A percentile compares a stretch with the other conserved stretches of the same genome.
phyloP scores from a whole-genome alignment of 2,113 vertebrate species.

The Taurulus bubalis region DNA sequence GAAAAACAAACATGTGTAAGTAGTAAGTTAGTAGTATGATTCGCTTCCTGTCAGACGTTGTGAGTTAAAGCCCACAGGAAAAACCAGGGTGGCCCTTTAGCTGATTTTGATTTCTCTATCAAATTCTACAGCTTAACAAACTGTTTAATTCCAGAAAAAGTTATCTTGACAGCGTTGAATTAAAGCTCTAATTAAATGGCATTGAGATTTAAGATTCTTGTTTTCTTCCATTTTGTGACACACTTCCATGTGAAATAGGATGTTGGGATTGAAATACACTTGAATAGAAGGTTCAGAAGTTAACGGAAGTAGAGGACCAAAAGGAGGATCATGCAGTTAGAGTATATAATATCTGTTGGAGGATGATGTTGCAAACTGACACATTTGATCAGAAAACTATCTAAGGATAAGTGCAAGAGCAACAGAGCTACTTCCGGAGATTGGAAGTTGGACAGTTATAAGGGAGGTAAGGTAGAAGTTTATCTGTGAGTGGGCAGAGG shows the following conservation, averaged over 20 bases:
- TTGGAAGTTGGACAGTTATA: conserved; percentile 34
- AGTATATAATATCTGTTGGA: not conserved
- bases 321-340: not conserved
- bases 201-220: not conserved
- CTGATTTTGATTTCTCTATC: not conserved
- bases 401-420: conserved; percentile 14
- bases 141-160: not conserved
- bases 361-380: not conserved
- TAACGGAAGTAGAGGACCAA: not conserved
- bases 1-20: not conserved
- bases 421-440: conserved; percentile 20
- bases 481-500: conserved; percentile 52
- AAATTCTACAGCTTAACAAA: not conserved
- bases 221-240: not conserved
- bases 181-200: not conserved
- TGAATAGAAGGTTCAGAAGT: not conserved
- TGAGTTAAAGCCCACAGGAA: not conserved
- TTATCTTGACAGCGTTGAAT: not conserved
- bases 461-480: conserved; percentile 26
- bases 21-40: not conserved
- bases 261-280: not conserved
- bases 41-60: conserved; percentile 16
- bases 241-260: not conserved
- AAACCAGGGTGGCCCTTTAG: too few relatives aligned
- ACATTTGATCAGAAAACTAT: conserved; percentile 15